Percentiles rank a stretch among this genome's conserved stretches.
These are phyloP conservation scores for Taxidea taxus DNA, from an alignment of 2,113 vertebrate species.

Conservation along the genomic window DNA sequence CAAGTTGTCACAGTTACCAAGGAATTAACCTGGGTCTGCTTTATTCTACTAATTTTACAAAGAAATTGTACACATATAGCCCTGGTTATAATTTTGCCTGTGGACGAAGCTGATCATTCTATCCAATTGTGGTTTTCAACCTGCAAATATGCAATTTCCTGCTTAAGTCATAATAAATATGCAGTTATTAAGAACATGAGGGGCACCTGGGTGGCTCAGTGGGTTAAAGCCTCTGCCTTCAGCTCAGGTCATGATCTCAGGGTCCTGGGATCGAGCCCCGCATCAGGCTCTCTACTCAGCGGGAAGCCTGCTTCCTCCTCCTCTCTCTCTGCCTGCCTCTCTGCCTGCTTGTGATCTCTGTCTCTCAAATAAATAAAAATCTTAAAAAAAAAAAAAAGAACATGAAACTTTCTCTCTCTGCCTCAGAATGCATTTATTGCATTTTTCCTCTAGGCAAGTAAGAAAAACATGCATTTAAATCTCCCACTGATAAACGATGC, in stretches of 20 bases:
- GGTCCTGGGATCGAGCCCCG: no score
- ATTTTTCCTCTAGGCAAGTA: neutral
- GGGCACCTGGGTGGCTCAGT: no score
- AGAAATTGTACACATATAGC: neutral
- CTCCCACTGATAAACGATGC: neutral
- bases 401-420: neutral
- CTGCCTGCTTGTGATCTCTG: no score
- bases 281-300: no score
- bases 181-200: neutral
- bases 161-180: neutral
- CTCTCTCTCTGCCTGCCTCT: no score
- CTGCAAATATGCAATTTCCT: slow-evolving; percentile 4
- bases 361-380: no score
- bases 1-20: neutral
- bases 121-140: neutral
- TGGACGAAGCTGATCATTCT: neutral
- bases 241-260: no score
- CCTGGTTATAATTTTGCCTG: neutral
- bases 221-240: no score
- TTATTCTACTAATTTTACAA: neutral
- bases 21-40: neutral
- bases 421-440: neutral
- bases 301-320: no score
- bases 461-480: neutral
- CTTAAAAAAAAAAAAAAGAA: no score